These are phyloP conservation scores for Nomada fabriciana DNA, from an alignment of 2,888 invertebrate species.

Conservation along the genomic window DNA sequence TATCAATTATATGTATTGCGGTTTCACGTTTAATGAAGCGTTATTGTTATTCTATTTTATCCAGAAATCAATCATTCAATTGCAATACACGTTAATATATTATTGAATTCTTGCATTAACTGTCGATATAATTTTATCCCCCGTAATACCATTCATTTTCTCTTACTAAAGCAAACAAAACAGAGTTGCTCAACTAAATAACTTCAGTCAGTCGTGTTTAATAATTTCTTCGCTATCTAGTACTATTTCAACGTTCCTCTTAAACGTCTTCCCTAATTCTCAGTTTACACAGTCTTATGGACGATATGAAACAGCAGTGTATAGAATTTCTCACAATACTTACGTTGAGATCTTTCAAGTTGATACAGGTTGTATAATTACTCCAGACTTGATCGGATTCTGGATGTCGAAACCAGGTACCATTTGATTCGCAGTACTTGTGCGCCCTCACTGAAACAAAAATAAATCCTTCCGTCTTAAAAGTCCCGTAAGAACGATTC, in stretches of 20 bases:
- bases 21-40: background rate
- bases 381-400: slow-evolving; percentile 92
- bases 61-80: background rate
- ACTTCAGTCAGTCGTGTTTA: too few relatives aligned
- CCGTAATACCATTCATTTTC: background rate
- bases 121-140: background rate
- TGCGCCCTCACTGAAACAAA: slow-evolving; percentile 90
- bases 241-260: too few relatives aligned
- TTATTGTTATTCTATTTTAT: background rate
- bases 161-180: too few relatives aligned
- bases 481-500: background rate
- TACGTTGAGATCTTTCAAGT: slow-evolving; percentile 89
- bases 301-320: background rate
- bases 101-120: background rate
- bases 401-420: slow-evolving; percentile 94
- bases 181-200: too few relatives aligned
- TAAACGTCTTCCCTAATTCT: too few relatives aligned
- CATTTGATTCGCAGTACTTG: slow-evolving; percentile 92
- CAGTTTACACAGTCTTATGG: background rate
- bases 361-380: slow-evolving; percentile 95
- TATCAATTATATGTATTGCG: background rate
- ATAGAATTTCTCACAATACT: slow-evolving; percentile 76
- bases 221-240: too few relatives aligned
- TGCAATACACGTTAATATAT: background rate
- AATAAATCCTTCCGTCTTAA: background rate